Evolutionary conservation across 2,797 vertebrate genomes (phyloP), one percentile per base, ranked within the genome.

Genomic region (Neoniphon sammara): DNA sequence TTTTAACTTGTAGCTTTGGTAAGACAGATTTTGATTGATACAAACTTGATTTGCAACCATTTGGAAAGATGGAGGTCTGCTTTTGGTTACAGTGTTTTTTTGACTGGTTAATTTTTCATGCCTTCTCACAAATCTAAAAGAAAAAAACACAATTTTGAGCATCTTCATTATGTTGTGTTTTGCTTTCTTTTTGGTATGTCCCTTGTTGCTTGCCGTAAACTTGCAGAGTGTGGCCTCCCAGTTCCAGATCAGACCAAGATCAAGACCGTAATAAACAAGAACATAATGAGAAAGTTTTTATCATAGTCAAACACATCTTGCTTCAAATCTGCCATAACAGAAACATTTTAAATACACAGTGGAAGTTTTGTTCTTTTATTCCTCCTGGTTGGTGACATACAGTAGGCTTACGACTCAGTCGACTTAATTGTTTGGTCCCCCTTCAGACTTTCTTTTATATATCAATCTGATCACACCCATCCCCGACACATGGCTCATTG

Each of bases 381-480:
- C 80, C 85, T 83, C 87, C 85, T 86, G 82, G 77, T 82, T 84
- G 80, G 67, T 36, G 44, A 79, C 75, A 75, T 80, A 81, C 59
- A 10, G 55, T 57, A 7, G 55, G 75, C 77, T 63, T 72, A 77
- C 62, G 49, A 63, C 52, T 47, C 58, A 61, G 77, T 76, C 81
- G 83, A 87, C 75, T 84, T 72, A 23, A 87, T 75, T 84, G 81
- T 77, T 79, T 73, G 10, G 11, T 11, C 11, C 39, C 10, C 80
- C 52, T 53, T 54, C 34, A 47, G 14, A 14, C 27, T 30, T 56
- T 21, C 69, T 49, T 27, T 63, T 17, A 12, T 31, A 46, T 55
- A 54, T 66, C 47, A 36, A 30, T 8, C 39, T 20, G 12, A 21
- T 59, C 21, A 30, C 17, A 78, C 50, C 54, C 68, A 15, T 53